Conservation (phyloP, 37 sponge, comb jelly and placozoan genomes). For the Cliona cf. orientalis region DNA sequence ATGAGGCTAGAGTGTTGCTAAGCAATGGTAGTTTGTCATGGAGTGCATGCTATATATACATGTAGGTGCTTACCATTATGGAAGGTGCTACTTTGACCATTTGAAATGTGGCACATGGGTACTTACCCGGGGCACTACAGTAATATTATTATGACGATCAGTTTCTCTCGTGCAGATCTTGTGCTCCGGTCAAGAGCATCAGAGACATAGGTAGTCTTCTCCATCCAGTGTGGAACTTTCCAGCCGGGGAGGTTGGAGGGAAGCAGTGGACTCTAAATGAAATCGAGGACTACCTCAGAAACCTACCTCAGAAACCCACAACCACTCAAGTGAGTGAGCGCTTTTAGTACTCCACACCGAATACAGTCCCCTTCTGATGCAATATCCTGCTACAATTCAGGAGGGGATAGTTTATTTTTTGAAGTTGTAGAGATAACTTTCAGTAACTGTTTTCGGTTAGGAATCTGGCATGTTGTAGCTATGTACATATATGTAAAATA, state of each 20-base stretch:
- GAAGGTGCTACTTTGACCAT: not conserved
- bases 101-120: not conserved
- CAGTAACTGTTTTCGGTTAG: no score
- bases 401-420: no score
- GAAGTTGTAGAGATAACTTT: no score
- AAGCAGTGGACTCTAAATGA: constrained; percentile 63
- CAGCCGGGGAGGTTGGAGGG: constrained; percentile 66
- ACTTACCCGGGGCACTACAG: not conserved
- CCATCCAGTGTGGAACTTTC: constrained; percentile 69
- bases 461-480: no score
- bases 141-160: not conserved
- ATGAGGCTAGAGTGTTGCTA: no score
- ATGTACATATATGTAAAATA: no score
- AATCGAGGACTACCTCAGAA: constrained; percentile 74
- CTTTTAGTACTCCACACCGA: no score
- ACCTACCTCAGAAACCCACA: constrained; percentile 72
- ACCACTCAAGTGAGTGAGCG: constrained; percentile 49
- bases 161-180: not conserved
- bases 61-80: not conserved
- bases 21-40: no score
- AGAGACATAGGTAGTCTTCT: constrained; percentile 66
- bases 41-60: not conserved
- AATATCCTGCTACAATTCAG: no score
- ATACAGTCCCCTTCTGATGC: no score
- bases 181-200: constrained; percentile 70